Base-by-base conservation (phyloP, 2,888 invertebrate genomes). In the Incurvaria masculella region DNA sequence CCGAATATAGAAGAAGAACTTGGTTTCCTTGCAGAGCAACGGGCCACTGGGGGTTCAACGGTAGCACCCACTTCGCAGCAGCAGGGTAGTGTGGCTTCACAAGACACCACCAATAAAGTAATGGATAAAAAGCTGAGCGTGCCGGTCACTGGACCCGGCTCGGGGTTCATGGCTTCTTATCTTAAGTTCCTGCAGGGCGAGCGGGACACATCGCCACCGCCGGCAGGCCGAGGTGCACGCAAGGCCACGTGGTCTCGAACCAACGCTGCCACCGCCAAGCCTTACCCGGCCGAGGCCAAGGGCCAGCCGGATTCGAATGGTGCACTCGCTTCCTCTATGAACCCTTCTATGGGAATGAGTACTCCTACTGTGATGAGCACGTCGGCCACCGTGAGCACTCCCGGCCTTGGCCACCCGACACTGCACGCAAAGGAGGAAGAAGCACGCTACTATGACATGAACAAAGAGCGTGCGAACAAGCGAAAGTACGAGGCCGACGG, bases 1-100 rank as follows among this genome's bases (percentile, higher is more conserved):
- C 91, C 91, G 59, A 90, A 91, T 76, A 91, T 92, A 68, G 91
- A 91, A 72, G 91, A 92, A 76, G 92, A 92, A 75, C 80, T 92
- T 63, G 88, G 88, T 69, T 91, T 90, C 74, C 80, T 91, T 68
- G 83, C 86, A 60, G 84, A 84, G 75, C 80, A 71, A 72, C 79
- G 69, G 68, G 72, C 66, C 65, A 76, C 67, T 69, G 72, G 68
- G 65, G 71, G 72, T 61, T 73, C 79, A 57, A 64, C 70, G 70
- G 75, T 73, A 72, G 76, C 72, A 72, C 72, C 74, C 67, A 62
- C 79, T 68, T 72, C 78, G 61, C 73, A 71, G 68, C 72, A 72
- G 69, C 76, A 65, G 72, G 71, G 64, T 65, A 63, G 68, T 61
- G 72, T 62, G 69, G 66, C 69, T 63, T 70, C 78, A 62, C 73